These are phyloP conservation scores for Beaufortia kweichowensis DNA, from an alignment of 2,113 vertebrate genomes.

Conservation along the genomic window DNA sequence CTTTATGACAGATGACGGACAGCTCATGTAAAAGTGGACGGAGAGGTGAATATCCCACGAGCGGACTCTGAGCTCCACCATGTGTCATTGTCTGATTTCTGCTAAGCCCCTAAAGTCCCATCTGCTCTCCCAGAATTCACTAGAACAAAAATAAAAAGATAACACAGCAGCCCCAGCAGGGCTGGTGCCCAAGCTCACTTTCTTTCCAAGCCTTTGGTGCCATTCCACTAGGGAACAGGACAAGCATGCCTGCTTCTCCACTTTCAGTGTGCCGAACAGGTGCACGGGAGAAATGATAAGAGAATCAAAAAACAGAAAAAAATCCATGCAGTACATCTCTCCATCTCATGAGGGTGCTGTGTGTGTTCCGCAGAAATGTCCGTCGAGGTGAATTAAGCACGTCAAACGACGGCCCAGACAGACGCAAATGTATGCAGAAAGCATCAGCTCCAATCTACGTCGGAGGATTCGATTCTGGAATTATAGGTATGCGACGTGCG, in stretches of 20 bases:
- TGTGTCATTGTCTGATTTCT: slow-evolving; percentile 67
- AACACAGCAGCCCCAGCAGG: slow-evolving; percentile 34
- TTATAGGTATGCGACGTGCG: slow-evolving; percentile 45
- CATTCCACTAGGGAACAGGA: slow-evolving; percentile 56
- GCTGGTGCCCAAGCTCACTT: slow-evolving; percentile 7
- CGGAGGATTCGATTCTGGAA: slow-evolving; percentile 43
- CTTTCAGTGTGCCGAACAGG: slow-evolving; percentile 47
- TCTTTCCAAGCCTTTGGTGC: slow-evolving; percentile 54
- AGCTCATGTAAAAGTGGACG: slow-evolving; percentile 6
- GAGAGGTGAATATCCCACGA: slow-evolving; percentile 44
- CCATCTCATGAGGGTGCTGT: slow-evolving; percentile 76
- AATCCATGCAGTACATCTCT: slow-evolving; percentile 43
- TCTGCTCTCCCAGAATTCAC: slow-evolving; percentile 48
- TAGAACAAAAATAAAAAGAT: slow-evolving; percentile 59
- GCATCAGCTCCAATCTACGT: slow-evolving; percentile 42
- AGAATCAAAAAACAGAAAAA: slow-evolving; percentile 25
- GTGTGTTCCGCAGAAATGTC: slow-evolving; percentile 65
- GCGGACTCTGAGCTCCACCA: slow-evolving; percentile 55
- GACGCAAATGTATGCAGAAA: slow-evolving; percentile 69
- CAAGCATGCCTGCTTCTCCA: slow-evolving; percentile 50
- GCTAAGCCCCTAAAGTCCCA: slow-evolving; percentile 27
- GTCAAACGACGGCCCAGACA: slow-evolving; percentile 69
- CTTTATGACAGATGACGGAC: background rate
- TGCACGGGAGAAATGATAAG: slow-evolving; percentile 45
- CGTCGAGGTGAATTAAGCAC: slow-evolving; percentile 67